phyloP scores from a whole-genome alignment of 2,888 invertebrate genomes.

The Pimpla rufipes region DNA sequence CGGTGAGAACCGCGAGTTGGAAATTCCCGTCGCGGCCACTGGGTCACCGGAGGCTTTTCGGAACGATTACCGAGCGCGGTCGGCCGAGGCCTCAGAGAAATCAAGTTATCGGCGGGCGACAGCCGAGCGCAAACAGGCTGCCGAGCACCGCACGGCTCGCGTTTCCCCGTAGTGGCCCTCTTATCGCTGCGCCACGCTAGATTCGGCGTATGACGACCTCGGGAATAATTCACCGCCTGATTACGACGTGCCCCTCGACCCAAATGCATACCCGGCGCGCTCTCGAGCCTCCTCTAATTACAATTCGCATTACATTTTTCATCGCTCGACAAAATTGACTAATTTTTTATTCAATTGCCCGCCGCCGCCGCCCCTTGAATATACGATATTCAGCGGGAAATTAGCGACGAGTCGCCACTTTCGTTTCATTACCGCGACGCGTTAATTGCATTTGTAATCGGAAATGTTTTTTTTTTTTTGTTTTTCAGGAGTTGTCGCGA shows the following conservation, averaged over 20 bases:
- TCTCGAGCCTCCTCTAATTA: constrained; percentile 20
- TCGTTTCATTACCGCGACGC: too few species aligned
- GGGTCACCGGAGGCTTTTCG: constrained; percentile 45
- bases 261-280: constrained; percentile 24
- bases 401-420: too few species aligned
- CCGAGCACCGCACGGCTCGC: constrained; percentile 9
- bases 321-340: not conserved
- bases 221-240: constrained; percentile 38
- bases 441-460: too few species aligned
- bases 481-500: too few species aligned
- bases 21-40: constrained; percentile 42
- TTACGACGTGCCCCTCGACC: constrained; percentile 25
- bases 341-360: too few species aligned
- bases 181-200: constrained; percentile 30
- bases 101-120: constrained; percentile 57
- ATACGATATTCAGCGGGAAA: too few species aligned
- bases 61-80: constrained; percentile 48
- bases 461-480: too few species aligned
- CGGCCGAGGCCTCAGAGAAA: constrained; percentile 32
- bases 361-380: too few species aligned
- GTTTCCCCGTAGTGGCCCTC: constrained; percentile 5
- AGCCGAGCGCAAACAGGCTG: constrained; percentile 29
- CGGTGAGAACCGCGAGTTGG: constrained; percentile 9
- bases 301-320: constrained; percentile 2
- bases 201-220: constrained; percentile 45